Evolutionary conservation across 2,797 vertebrate species (phyloP).

Genomic region (Pelobates cultripes): DNA sequence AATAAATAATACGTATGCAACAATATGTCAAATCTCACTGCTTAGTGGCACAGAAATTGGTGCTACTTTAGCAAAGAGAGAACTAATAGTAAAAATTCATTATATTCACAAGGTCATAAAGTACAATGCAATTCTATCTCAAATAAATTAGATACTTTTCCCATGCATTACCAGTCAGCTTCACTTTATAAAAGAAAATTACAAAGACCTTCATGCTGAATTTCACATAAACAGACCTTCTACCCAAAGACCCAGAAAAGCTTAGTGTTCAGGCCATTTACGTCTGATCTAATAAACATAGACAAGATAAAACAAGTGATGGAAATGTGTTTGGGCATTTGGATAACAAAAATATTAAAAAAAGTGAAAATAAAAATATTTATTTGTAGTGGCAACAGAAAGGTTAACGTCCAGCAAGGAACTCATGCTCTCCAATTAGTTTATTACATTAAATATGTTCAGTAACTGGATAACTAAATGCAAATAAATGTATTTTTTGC

Average conservation of each 20-base stretch:
- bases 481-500: too few relatives aligned
- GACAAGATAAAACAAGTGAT: background rate
- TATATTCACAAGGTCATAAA: conserved; percentile 44
- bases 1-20: conserved; percentile 18
- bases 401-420: too few relatives aligned
- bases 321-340: background rate
- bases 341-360: background rate
- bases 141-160: conserved; percentile 44
- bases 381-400: too few relatives aligned
- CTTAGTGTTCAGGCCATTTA: conserved; percentile 7
- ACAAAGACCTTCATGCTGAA: conserved; percentile 9
- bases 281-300: conserved; percentile 14
- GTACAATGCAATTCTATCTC: conserved; percentile 34
- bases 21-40: conserved; percentile 33
- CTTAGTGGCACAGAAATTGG: conserved; percentile 3
- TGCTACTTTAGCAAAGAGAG: background rate
- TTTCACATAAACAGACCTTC: conserved; percentile 14
- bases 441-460: too few relatives aligned
- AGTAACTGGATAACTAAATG: too few relatives aligned
- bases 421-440: too few relatives aligned
- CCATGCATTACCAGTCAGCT: conserved; percentile 24
- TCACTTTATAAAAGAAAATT: conserved; percentile 27
- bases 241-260: background rate
- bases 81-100: conserved; percentile 39
- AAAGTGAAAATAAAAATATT: too few relatives aligned